These are phyloP conservation scores for Aplysia californica DNA, from an alignment of 1,140 invertebrate species.

Conservation along the genomic window DNA sequence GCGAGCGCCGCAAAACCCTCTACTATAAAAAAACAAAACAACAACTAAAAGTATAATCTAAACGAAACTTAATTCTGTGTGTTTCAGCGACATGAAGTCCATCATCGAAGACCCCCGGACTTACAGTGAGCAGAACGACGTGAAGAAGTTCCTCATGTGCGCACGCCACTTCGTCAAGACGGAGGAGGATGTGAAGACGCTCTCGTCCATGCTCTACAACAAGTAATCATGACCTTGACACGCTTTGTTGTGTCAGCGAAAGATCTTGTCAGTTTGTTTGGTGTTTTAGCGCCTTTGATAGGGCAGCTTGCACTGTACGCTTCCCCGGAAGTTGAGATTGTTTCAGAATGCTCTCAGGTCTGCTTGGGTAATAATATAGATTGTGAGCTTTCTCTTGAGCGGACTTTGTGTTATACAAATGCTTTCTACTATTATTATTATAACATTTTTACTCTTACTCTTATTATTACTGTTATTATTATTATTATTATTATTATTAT, in stretches of 20 bases:
- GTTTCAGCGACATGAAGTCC: conserved; percentile 2
- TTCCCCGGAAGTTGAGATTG: too few species aligned
- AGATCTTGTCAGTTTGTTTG: not conserved
- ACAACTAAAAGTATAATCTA: not conserved
- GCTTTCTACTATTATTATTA: not conserved
- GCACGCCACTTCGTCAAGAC: conserved; percentile 19
- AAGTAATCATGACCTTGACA: not conserved
- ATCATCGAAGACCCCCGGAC: conserved; percentile 17
- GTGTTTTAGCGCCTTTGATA: not conserved
- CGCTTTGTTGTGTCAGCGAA: not conserved
- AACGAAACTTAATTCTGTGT: not conserved
- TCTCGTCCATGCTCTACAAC: conserved; percentile 13
- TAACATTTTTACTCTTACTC: not conserved
- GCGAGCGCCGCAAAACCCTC: too few species aligned
- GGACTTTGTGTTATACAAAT: too few species aligned
- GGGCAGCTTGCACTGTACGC: too few species aligned
- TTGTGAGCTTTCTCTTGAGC: too few species aligned
- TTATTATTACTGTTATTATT: not conserved
- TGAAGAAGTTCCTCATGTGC: conserved; percentile 3
- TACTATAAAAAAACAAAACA: too few species aligned
- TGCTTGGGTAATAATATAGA: too few species aligned
- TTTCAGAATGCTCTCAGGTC: too few species aligned
- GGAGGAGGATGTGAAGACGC: conserved; percentile 17
- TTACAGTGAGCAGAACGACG: conserved; percentile 13
- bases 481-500: conserved; percentile 1